These are phyloP conservation scores for Hirtodrosophila trivittata DNA, from an alignment of 2,888 invertebrate species.

Conservation along the genomic window DNA sequence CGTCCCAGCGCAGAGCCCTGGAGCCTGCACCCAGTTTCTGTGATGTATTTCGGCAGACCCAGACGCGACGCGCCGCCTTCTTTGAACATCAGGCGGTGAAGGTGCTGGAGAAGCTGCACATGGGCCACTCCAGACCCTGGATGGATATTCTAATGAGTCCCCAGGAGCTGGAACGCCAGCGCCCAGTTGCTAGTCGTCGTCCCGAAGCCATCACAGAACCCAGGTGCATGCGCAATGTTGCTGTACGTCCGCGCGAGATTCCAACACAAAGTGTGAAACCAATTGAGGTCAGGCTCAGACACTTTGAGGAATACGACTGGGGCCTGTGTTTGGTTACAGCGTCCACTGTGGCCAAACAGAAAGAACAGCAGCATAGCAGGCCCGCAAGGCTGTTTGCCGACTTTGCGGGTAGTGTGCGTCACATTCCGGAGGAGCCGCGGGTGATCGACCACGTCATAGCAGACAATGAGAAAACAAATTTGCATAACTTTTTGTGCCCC, in stretches of 20 bases:
- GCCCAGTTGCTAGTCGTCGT: background rate
- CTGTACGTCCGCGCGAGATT: too few species aligned
- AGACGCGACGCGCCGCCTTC: background rate
- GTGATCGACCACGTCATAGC: too few species aligned
- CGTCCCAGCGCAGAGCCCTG: background rate
- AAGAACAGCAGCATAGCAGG: background rate
- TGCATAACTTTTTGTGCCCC: constrained; percentile 21
- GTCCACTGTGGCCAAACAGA: background rate
- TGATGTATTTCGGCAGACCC: constrained; percentile 1
- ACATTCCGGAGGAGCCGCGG: too few species aligned
- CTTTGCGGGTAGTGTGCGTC: too few species aligned
- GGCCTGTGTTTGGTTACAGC: too few species aligned
- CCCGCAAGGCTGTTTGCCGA: too few species aligned
- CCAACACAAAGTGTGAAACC: too few species aligned
- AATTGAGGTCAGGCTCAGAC: background rate
- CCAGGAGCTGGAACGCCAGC: background rate
- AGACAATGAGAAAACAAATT: too few species aligned
- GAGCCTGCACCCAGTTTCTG: background rate
- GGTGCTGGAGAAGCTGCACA: constrained; percentile 9
- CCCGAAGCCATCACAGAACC: background rate
- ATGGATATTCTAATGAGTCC: background rate
- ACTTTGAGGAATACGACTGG: too few species aligned
- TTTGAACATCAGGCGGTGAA: constrained; percentile 12
- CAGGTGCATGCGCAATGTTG: background rate
- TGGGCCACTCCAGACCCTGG: background rate